A percentile compares a stretch with the other conserved stretches of the same genome.
These are phyloP conservation scores for Leptinotarsa juncta DNA, from an alignment of 2,888 invertebrate genomes.

Conservation along the genomic window DNA sequence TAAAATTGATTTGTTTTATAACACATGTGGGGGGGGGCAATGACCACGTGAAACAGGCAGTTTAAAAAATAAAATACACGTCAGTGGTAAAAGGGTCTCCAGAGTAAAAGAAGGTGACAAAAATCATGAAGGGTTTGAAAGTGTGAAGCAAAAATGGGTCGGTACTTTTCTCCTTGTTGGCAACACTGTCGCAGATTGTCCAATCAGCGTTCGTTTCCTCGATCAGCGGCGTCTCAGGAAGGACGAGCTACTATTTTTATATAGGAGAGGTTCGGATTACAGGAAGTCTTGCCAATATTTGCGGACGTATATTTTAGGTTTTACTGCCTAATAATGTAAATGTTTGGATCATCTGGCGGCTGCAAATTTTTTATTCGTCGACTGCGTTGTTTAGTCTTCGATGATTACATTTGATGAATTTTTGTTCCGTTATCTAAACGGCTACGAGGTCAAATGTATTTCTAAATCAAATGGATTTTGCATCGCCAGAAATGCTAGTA, in stretches of 20 bases:
- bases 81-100: no score
- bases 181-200: conserved; percentile 10
- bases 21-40: no score
- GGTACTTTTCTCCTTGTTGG: no score
- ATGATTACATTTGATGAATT: conserved; percentile 8
- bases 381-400: conserved; percentile 15
- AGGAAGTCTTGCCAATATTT: conserved; percentile 30
- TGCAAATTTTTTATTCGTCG: conserved; percentile 14
- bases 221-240: conserved; percentile 43
- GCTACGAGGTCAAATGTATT: conserved; percentile 2
- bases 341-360: conserved; percentile 16
- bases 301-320: conserved; percentile 12
- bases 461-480: background rate
- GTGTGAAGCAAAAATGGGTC: no score
- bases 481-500: background rate
- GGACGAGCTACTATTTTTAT: conserved; percentile 38
- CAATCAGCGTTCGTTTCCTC: conserved; percentile 40
- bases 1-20: no score
- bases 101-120: no score
- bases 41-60: no score
- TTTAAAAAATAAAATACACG: no score
- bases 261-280: conserved; percentile 22
- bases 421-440: conserved; percentile 2
- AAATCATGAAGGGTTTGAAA: no score
- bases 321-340: conserved; percentile 18